These are phyloP conservation scores for Cepaea nemoralis DNA, from an alignment of 1,140 invertebrate species.

Conservation along the genomic window DNA sequence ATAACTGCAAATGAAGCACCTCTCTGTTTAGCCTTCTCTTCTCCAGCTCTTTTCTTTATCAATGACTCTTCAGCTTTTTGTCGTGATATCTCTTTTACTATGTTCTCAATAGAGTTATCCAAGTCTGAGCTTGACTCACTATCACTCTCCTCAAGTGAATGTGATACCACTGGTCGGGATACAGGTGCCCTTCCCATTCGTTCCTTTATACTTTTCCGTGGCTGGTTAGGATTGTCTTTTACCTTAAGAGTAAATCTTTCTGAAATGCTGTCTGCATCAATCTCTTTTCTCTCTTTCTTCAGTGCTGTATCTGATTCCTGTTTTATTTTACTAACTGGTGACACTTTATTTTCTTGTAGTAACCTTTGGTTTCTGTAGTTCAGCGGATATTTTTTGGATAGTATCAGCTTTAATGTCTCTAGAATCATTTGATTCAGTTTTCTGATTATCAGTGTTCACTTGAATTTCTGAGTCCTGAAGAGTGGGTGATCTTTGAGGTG, in stretches of 20 bases:
- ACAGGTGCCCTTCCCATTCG: background rate
- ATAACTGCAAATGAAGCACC: too few species aligned
- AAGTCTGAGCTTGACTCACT: slow-evolving; percentile 23
- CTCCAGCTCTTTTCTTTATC: slow-evolving; percentile 34
- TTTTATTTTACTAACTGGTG: background rate
- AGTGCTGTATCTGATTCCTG: background rate
- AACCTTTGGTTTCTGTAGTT: background rate
- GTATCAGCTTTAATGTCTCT: background rate
- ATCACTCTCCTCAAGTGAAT: background rate
- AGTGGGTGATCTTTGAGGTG: background rate
- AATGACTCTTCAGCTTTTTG: slow-evolving; percentile 33
- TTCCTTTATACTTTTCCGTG: slow-evolving; percentile 2
- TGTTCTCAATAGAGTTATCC: slow-evolving; percentile 36
- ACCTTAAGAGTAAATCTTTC: background rate
- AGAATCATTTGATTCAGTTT: too few species aligned
- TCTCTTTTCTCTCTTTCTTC: background rate
- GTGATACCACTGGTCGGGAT: background rate
- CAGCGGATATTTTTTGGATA: background rate
- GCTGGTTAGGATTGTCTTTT: background rate
- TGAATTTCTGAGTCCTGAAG: background rate
- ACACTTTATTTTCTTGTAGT: too few species aligned
- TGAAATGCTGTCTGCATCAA: too few species aligned
- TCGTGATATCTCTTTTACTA: slow-evolving; percentile 36
- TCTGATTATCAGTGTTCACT: background rate
- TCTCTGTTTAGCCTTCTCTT: too few species aligned